A percentile compares a stretch with the other conserved stretches of the same genome.
Conservation (phyloP, 2,113 vertebrate genomes). For the Elachura formosa region DNA sequence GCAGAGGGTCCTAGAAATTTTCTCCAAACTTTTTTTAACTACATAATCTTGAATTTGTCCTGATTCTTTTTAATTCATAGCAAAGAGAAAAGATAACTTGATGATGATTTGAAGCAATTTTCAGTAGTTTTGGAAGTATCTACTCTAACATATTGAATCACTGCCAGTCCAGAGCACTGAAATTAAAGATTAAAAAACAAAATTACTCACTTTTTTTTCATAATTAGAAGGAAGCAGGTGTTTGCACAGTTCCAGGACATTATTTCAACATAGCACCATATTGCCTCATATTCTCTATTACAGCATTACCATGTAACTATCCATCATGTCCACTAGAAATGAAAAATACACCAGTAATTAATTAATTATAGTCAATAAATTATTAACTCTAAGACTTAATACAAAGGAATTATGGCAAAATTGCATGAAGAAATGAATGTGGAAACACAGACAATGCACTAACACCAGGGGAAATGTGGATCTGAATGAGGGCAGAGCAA, state of each 20-base stretch:
- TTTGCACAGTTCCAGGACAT: not conserved
- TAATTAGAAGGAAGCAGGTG: not conserved
- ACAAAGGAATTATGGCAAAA: not conserved
- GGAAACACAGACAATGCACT: not conserved
- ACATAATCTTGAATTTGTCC: not conserved
- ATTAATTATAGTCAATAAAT: not conserved
- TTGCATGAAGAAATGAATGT: not conserved
- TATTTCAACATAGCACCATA: not conserved
- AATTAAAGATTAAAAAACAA: not conserved
- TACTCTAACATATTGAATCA: not conserved
- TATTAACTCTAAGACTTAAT: not conserved
- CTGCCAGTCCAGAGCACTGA: not conserved
- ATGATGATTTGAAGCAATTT: not conserved
- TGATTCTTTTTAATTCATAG: not conserved
- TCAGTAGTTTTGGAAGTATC: not conserved
- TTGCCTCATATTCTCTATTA: not conserved
- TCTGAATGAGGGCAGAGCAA: not conserved
- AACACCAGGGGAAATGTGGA: not conserved
- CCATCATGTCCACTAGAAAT: not conserved
- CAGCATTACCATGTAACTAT: not conserved
- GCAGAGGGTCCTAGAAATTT: not conserved
- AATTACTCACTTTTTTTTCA: not conserved
- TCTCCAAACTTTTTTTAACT: not conserved
- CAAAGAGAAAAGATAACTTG: not conserved
- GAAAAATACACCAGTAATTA: not conserved